A percentile compares a stretch with the other conserved stretches of the same genome.
phyloP scores from a whole-genome alignment of 2,797 vertebrate species.

The Harpagifer antarcticus region DNA sequence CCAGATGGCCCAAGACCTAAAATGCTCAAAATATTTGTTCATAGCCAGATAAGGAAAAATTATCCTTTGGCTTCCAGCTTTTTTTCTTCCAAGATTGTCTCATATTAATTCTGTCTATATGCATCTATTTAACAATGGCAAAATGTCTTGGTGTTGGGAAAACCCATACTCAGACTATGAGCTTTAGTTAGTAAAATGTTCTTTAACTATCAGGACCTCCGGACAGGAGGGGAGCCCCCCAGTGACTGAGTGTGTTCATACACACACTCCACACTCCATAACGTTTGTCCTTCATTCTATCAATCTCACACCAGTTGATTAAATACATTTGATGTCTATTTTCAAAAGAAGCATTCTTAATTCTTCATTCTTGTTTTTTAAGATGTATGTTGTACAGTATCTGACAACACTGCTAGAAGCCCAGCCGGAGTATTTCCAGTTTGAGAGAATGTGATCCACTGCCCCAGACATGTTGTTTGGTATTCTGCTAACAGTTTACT shows the following conservation, averaged over 20 bases:
- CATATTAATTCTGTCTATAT: background rate
- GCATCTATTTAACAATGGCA: background rate
- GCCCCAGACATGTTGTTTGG: conserved; percentile 2
- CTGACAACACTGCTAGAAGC: conserved; percentile 10
- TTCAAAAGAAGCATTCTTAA: conserved; percentile 7
- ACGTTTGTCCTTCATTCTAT: background rate
- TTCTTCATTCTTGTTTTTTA: background rate
- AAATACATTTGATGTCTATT: background rate
- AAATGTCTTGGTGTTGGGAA: background rate
- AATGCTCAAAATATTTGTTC: conserved; percentile 9
- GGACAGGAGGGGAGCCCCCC: no score
- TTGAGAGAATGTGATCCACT: conserved; percentile 5
- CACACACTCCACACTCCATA: background rate
- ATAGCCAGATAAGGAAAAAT: conserved; percentile 6
- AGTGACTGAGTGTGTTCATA: background rate
- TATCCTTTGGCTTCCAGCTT: background rate
- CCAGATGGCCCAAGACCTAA: conserved; percentile 1
- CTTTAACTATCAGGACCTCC: no score
- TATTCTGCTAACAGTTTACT: conserved; percentile 24
- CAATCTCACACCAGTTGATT: conserved; percentile 1
- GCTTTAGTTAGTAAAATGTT: no score
- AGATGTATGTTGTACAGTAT: conserved; percentile 4
- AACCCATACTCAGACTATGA: no score
- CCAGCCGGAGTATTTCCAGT: conserved; percentile 28
- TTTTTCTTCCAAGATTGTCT: background rate